Evolutionary conservation across 2,797 vertebrate species (phyloP).

Genomic region (Microctenopoma stevenorrisi): DNA sequence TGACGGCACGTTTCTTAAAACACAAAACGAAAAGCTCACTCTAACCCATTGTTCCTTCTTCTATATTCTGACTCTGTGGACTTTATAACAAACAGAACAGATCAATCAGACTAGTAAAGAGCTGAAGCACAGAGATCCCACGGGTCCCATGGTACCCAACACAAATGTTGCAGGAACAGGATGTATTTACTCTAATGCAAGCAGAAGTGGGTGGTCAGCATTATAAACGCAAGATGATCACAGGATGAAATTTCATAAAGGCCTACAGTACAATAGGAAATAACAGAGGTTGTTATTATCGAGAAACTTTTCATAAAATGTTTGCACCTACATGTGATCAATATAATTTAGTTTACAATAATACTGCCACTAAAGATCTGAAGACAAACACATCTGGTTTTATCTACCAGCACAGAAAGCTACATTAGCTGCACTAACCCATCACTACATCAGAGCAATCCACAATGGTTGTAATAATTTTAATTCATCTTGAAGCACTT

Average conservation of each 20-base stretch:
- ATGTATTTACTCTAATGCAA: slow-evolving; percentile 51
- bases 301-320: no score
- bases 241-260: slow-evolving; percentile 18
- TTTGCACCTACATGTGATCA: neutral
- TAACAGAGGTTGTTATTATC: neutral
- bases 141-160: slow-evolving; percentile 21
- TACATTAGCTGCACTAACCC: neutral
- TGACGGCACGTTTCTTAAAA: neutral
- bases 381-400: slow-evolving; percentile 15
- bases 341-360: slow-evolving; percentile 11
- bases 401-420: neutral
- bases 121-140: slow-evolving; percentile 34
- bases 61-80: neutral
- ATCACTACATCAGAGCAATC: neutral
- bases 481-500: neutral
- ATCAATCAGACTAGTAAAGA: slow-evolving; percentile 8
- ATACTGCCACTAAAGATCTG: neutral
- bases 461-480: neutral
- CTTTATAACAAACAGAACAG: neutral
- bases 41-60: neutral
- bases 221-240: slow-evolving; percentile 27
- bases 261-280: neutral
- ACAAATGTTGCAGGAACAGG: slow-evolving; percentile 38
- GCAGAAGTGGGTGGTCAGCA: slow-evolving; percentile 25
- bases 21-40: slow-evolving; percentile 6